Percentiles rank a stretch among this genome's conserved stretches.
Evolutionary conservation across 2,797 vertebrate species (phyloP).

Genomic region (Loriculus beryllinus): DNA sequence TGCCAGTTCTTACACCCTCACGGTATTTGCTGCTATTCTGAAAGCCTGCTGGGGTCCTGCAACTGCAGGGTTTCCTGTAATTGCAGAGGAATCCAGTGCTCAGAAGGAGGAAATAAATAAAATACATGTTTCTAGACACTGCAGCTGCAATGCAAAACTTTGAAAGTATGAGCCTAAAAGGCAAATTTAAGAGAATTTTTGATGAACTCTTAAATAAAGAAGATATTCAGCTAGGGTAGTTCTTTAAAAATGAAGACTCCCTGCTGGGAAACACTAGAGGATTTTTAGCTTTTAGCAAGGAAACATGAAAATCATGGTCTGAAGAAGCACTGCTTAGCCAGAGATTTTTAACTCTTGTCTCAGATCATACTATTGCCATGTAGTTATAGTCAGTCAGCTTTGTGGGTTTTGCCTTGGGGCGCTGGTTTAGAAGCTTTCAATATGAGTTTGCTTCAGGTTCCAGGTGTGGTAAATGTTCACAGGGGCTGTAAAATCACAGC

Average conservation of each 20-base stretch:
- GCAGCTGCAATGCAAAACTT: neutral
- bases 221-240: neutral
- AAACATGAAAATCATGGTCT: neutral
- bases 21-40: neutral
- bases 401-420: neutral
- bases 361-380: neutral
- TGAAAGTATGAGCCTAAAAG: neutral
- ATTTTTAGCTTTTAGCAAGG: neutral
- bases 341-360: neutral
- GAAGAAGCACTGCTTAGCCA: neutral
- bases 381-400: neutral
- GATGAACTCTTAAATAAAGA: neutral
- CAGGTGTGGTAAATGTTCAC: neutral
- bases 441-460: neutral
- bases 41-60: neutral
- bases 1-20: neutral
- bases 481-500: neutral
- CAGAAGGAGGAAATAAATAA: neutral
- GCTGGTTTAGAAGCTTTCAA: rapidly evolving
- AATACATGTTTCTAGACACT: neutral
- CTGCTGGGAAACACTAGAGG: neutral
- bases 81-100: neutral
- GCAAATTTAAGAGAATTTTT: neutral
- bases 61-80: neutral
- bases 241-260: neutral